phyloP scores from a whole-genome alignment of 1,140 invertebrate genomes.

The Copidosoma floridanum region DNA sequence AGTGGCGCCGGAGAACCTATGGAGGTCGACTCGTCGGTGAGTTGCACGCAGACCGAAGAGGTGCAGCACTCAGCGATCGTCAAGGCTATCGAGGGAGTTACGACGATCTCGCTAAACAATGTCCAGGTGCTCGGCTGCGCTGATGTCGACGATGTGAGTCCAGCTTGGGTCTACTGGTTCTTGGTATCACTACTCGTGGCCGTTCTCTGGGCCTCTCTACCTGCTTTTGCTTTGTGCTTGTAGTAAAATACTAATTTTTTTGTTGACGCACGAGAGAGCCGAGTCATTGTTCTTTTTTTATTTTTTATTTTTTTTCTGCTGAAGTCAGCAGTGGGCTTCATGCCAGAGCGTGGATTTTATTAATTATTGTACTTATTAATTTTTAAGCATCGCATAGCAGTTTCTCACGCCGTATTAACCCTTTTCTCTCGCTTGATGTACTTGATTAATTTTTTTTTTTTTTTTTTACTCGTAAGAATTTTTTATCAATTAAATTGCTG shows the following conservation, averaged over 20 bases:
- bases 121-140: not conserved
- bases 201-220: too few relatives aligned
- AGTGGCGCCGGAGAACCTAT: not conserved
- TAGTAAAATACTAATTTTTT: not conserved
- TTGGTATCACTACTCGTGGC: too few relatives aligned
- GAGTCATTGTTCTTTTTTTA: not conserved
- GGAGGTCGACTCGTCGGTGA: too few relatives aligned
- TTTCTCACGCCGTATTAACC: too few relatives aligned
- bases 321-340: not conserved
- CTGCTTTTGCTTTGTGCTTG: not conserved
- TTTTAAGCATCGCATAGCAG: too few relatives aligned
- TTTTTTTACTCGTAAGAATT: too few relatives aligned
- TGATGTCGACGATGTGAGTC: not conserved
- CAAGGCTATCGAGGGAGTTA: not conserved
- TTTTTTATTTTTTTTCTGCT: not conserved
- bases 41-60: slow-evolving; percentile 2
- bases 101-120: not conserved
- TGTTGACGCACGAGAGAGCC: too few relatives aligned
- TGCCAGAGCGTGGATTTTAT: too few relatives aligned
- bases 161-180: not conserved
- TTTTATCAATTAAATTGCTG: too few relatives aligned
- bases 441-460: too few relatives aligned
- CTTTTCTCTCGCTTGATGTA: too few relatives aligned
- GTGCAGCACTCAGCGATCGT: not conserved
- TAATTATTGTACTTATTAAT: too few relatives aligned